Base-by-base conservation (phyloP, 2,888 invertebrate genomes). In the Erebia palarica region DNA sequence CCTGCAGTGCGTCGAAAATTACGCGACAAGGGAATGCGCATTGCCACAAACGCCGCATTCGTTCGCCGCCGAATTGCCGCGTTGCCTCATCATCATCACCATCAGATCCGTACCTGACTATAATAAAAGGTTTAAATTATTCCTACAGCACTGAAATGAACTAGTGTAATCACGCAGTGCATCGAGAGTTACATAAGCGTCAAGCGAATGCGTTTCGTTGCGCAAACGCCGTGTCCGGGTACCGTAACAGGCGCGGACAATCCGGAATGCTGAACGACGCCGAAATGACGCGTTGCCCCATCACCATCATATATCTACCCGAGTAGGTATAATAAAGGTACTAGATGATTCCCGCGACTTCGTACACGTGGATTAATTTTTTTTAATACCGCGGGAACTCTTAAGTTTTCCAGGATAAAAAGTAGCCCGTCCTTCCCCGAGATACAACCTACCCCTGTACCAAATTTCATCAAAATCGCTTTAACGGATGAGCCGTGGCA, bases 241-340 rank as follows among this genome's bases (percentile, higher is more conserved):
- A 74, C 75, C 84, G 84, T 91, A 90, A 91, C 91, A 89, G 88
- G 82, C 84, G 84, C 85, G 85, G 82, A 85, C 89, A 86, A 86
- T 87, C 88, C 87, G 91, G 92, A 91, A 91, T 91, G 91, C 86
- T 84, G 86, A 90, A 91, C 90, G 91, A 85, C 84, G 86, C 80
- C 83, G 85, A 90, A 91, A 88, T 88, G 90, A 86, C 81, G 84
- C 82, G 81, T 90, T 91, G 91, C 89, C 77, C 84, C 89, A 75
- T 75, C 71, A 59, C 63, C 36, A 10, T 42, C 63, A 42, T 14
- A 3, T 21, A n/a, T 36, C n/a, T n/a, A 27, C 58, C 8, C 14
- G 16, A 18, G 18, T 14, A 44, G 14, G n/a, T 51, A 14, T 49
- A 21, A 27, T 27, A 27, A 27, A 27, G 27, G 27, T 27, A 27